Base-by-base conservation (phyloP, 2,888 invertebrate genomes). In the Pyrrhosoma nymphula region DNA sequence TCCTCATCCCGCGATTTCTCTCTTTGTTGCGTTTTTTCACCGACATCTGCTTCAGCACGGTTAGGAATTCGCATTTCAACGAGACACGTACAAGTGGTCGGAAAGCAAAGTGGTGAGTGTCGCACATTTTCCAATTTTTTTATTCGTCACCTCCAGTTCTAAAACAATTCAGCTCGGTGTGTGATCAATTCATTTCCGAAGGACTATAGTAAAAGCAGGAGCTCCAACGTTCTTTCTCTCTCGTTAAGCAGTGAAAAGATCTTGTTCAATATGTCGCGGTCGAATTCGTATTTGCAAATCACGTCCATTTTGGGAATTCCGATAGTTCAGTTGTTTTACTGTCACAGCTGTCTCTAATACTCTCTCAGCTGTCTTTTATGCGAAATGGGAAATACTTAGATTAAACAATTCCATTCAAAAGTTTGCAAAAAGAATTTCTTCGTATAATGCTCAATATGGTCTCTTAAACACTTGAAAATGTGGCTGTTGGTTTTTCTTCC, bases 21-120 rank as follows among this genome's bases (percentile, higher is more conserved):
- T 30, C 30, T 82, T 82, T 30, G 30, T 35, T 82, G 30, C 75
- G 30, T 82, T 82, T 82, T 82, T 82, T 82, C 75, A 30, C 75
- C 75, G n/a, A 35, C 75, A 30, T 82, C 75, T 82, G n/a, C 75
- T 82, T 82, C 30, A 30, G 75, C 75, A 30, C 75, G 75, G 75
- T 3, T 12, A 82, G 75, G 75, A 82, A 82, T 82, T 18, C 75
- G 75, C 35, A 82, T 82, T 82, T 82, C 75, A 35, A 30, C 75
- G 10, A 82, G 75, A 82, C 75, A 82, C 75, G 75, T 82, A 82
- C 75, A 82, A 82, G 75, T 8, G 75, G 75, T 30, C 10, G 35
- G 75, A 82, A 35, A 82, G 75, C 12, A 30, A 82, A 69, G 69
- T 26, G 69, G 12, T 2, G 30, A 30, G 4, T 20, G 75, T 35